These are phyloP conservation scores for Netelia inedita DNA, from an alignment of 2,888 invertebrate species.

Conservation along the genomic window DNA sequence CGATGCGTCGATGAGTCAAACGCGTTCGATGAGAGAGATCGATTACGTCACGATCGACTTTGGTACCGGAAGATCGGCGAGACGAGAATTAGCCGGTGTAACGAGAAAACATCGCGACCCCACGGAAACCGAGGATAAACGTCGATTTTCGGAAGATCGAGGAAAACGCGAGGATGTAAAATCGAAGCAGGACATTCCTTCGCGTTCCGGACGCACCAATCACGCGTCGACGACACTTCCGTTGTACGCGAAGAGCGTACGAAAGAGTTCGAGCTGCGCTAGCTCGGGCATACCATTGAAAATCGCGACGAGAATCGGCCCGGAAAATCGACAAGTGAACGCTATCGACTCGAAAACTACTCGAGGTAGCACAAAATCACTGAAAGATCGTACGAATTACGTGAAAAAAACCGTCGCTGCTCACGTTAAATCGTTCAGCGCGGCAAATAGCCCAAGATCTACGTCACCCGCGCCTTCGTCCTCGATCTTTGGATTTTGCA, in stretches of 20 bases:
- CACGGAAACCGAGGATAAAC: conserved; percentile 41
- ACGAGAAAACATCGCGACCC: conserved; percentile 19
- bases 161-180: conserved; percentile 49
- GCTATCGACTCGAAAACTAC: conserved; percentile 52
- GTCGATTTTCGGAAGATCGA: conserved; percentile 40
- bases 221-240: conserved; percentile 78
- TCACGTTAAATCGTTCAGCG: conserved; percentile 74
- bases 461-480: conserved; percentile 74
- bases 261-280: conserved; percentile 74
- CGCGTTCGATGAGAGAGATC: conserved; percentile 47
- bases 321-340: conserved; percentile 60
- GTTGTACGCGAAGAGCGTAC: conserved; percentile 76
- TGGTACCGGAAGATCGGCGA: background rate
- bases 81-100: conserved; percentile 17
- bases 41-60: conserved; percentile 61
- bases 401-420: conserved; percentile 73
- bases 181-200: conserved; percentile 46
- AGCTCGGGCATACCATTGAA: conserved; percentile 73
- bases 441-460: conserved; percentile 72
- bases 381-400: conserved; percentile 77
- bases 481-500: conserved; percentile 83
- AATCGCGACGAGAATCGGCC: conserved; percentile 61
- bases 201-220: conserved; percentile 45
- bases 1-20: conserved; percentile 59
- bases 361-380: conserved; percentile 68